phyloP scores from a whole-genome alignment of 2,113 vertebrate species.

The Prunella fulvescens region DNA sequence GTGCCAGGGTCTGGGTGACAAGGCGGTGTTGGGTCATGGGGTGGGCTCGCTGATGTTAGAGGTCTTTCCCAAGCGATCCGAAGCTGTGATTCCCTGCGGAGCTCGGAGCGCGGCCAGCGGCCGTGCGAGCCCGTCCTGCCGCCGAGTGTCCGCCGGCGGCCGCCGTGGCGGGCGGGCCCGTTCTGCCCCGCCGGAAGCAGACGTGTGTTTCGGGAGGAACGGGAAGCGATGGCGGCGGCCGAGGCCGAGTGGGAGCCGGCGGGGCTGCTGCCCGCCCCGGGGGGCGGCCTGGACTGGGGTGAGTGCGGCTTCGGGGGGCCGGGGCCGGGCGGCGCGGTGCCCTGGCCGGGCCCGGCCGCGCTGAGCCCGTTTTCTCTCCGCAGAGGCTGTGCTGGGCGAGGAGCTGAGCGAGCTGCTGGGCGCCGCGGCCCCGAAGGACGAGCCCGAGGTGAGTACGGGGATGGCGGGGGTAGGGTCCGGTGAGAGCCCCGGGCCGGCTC shows the following conservation, averaged over 20 bases:
- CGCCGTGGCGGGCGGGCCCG: not conserved
- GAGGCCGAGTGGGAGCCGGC: not conserved
- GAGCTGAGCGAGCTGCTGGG: slow-evolving; percentile 82
- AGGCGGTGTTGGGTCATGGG: rapidly evolving
- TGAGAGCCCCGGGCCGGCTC: not conserved
- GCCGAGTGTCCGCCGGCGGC: rapidly evolving
- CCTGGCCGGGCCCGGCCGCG: not conserved
- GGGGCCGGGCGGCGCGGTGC: not conserved
- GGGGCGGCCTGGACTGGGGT: slow-evolving; percentile 43
- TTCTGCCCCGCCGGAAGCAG: not conserved
- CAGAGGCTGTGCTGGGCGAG: slow-evolving; percentile 87
- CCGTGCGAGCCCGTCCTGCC: rapidly evolving
- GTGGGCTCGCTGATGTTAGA: not conserved
- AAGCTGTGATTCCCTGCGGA: rapidly evolving
- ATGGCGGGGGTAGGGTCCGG: not conserved
- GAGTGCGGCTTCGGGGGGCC: not conserved
- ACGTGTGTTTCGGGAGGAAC: slow-evolving; percentile 12
- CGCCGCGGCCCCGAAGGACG: slow-evolving; percentile 68
- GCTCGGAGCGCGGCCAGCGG: rapidly evolving
- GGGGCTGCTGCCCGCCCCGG: not conserved
- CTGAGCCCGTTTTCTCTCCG: not conserved
- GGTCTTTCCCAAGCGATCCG: rapidly evolving
- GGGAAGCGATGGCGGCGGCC: slow-evolving; percentile 3
- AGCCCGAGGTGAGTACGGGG: slow-evolving; percentile 77
- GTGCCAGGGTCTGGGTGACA: not conserved